Percentiles rank a stretch among this genome's conserved stretches.
Conservation (phyloP, 2,113 vertebrate genomes). For the Calypte anna region DNA sequence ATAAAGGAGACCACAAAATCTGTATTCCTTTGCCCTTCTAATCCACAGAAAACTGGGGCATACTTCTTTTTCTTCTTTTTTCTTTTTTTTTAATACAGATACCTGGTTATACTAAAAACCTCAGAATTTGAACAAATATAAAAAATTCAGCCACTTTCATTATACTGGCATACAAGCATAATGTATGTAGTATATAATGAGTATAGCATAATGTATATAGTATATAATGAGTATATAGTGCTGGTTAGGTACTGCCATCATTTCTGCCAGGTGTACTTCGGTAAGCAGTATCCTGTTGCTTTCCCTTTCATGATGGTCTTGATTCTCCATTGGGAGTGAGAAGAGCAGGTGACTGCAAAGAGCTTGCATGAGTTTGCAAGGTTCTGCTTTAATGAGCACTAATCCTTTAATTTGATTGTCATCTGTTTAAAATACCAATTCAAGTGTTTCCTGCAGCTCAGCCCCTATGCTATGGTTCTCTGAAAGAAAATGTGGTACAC, state of each 20-base stretch:
- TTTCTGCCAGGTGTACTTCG: not conserved
- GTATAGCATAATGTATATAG: too few relatives aligned
- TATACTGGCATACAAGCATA: not conserved
- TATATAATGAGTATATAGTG: not conserved
- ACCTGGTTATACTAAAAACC: not conserved
- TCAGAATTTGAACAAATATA: not conserved
- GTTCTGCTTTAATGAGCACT: not conserved
- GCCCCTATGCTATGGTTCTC: not conserved
- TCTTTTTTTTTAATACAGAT: not conserved
- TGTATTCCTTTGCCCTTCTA: not conserved
- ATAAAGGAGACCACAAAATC: not conserved
- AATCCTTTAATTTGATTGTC: not conserved
- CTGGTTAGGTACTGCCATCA: not conserved
- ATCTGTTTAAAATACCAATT: not conserved
- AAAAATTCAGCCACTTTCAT: not conserved
- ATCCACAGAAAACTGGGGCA: not conserved
- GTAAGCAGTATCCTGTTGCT: not conserved
- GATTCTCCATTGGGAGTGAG: not conserved
- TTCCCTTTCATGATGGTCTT: not conserved
- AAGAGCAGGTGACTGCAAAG: not conserved
- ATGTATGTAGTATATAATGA: too few relatives aligned
- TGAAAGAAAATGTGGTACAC: not conserved
- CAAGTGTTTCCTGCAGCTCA: not conserved
- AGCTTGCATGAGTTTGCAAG: not conserved
- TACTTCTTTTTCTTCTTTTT: not conserved